Conservation (phyloP, 2,797 vertebrate species). For the Phrynocephalus guinanensis region DNA sequence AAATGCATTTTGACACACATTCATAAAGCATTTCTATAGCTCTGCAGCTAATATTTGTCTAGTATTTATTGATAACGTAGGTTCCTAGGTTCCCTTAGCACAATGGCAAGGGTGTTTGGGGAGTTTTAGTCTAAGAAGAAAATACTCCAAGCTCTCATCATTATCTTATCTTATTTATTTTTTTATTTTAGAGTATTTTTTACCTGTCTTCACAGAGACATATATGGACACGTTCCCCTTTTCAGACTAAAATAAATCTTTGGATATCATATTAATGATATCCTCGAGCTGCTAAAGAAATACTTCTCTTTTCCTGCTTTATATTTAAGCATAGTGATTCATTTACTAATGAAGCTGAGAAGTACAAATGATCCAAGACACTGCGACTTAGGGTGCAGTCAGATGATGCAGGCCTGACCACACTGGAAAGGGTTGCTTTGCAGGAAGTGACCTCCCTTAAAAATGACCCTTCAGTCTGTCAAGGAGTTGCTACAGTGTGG, state of each 20-base stretch:
- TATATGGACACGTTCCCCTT: slow-evolving; percentile 36
- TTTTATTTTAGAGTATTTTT: no score
- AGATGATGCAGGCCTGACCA: no score
- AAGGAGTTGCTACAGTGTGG: no score
- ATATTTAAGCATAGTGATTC: slow-evolving; percentile 18
- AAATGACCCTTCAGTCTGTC: no score
- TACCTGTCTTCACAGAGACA: slow-evolving; percentile 34
- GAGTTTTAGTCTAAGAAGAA: no score
- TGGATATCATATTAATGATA: slow-evolving; percentile 57
- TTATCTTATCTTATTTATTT: background rate
- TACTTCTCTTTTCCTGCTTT: slow-evolving; percentile 48
- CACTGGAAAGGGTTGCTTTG: no score
- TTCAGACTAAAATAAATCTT: slow-evolving; percentile 78
- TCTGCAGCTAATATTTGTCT: background rate
- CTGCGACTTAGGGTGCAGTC: slow-evolving; percentile 21
- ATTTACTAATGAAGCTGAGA: slow-evolving; percentile 44
- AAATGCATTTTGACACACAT: slow-evolving; percentile 50
- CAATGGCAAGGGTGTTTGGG: no score
- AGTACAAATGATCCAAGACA: slow-evolving; percentile 44
- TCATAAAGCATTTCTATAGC: slow-evolving; percentile 57
- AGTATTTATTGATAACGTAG: no score
- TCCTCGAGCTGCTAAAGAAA: slow-evolving; percentile 51
- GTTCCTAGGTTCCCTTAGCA: no score
- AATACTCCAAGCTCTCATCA: background rate
- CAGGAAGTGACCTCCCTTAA: no score